Conservation (phyloP, 1,140 invertebrate species). For the Drosophila mojavensis region DNA sequence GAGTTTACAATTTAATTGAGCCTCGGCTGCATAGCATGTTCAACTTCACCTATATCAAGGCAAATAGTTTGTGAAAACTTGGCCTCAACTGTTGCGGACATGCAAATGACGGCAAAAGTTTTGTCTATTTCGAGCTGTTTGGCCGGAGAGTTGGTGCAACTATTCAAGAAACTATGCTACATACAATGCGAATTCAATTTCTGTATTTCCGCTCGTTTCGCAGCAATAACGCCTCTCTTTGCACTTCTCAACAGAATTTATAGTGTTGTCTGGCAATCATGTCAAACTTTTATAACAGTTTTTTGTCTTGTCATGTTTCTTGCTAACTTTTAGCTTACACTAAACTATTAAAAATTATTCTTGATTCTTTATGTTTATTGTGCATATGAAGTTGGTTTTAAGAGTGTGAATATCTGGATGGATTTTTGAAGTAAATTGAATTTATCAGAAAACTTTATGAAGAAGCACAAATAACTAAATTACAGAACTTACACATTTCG, state of each 20-base stretch:
- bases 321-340: slow-evolving; percentile 31
- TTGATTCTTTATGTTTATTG: slow-evolving; percentile 19
- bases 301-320: slow-evolving; percentile 39
- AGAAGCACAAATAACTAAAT: no score
- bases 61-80: slow-evolving; percentile 64
- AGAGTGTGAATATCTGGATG: background rate
- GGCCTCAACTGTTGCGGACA: slow-evolving; percentile 72
- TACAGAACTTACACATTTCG: no score
- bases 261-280: slow-evolving; percentile 60
- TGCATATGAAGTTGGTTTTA: background rate
- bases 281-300: slow-evolving; percentile 46
- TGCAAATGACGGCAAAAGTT: slow-evolving; percentile 68
- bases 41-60: slow-evolving; percentile 3
- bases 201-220: slow-evolving; percentile 61
- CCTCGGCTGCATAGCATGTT: background rate
- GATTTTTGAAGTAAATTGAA: no score
- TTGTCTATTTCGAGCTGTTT: slow-evolving; percentile 35
- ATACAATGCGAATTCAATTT: slow-evolving; percentile 80
- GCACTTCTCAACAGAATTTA: slow-evolving; percentile 41
- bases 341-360: background rate
- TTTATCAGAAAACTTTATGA: no score
- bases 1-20: slow-evolving; percentile 74
- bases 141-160: slow-evolving; percentile 55
- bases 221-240: slow-evolving; percentile 35
- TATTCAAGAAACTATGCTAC: slow-evolving; percentile 54